These are phyloP conservation scores for Orchesella cincta DNA, from an alignment of 1,140 invertebrate genomes.

Conservation along the genomic window DNA sequence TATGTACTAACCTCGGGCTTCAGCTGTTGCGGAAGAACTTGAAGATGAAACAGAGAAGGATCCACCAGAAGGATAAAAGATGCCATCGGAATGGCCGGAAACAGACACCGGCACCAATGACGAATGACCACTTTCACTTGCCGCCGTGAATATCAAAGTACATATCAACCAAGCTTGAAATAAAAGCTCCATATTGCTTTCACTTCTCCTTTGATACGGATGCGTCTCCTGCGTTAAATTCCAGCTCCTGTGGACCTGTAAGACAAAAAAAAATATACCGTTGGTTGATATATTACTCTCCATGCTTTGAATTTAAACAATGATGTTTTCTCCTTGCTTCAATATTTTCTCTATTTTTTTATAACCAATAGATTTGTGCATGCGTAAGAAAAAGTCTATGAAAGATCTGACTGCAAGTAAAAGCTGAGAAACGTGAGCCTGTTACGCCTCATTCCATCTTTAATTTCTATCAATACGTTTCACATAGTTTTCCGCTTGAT, in stretches of 20 bases:
- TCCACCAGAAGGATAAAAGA: constrained; percentile 4
- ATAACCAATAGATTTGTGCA: not conserved
- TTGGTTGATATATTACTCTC: not conserved
- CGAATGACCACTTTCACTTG: constrained; percentile 35
- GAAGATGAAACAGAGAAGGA: not conserved
- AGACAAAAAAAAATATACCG: not conserved
- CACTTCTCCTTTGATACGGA: not conserved
- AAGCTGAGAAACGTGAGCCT: not conserved
- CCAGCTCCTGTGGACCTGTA: no score
- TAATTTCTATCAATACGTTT: constrained; percentile 2
- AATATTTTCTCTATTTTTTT: not conserved
- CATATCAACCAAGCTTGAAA: constrained; percentile 34
- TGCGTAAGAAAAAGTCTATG: not conserved
- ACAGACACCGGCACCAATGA: constrained; percentile 19
- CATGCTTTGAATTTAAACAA: not conserved
- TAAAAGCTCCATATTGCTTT: constrained; percentile 29
- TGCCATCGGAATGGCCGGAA: not conserved
- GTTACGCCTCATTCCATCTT: constrained; percentile 2
- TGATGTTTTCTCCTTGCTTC: not conserved
- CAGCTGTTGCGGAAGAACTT: constrained; percentile 33
- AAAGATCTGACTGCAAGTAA: not conserved
- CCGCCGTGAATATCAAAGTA: constrained; percentile 36
- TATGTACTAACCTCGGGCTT: constrained; percentile 40
- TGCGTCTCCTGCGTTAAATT: no score
- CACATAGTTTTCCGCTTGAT: no score